phyloP scores from a whole-genome alignment of 1,140 invertebrate species.

The Mizuhopecten yessoensis region DNA sequence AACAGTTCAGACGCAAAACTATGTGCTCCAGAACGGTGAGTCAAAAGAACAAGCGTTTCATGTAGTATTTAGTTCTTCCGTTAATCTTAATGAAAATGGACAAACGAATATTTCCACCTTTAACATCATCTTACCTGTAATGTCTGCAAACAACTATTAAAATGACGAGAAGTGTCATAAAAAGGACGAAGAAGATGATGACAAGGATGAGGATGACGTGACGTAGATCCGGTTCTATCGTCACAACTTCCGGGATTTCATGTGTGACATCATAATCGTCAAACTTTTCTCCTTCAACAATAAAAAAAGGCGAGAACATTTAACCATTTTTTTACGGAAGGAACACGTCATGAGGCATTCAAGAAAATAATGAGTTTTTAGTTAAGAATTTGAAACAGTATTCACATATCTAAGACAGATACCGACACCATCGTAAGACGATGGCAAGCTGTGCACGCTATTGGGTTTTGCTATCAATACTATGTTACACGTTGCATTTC shows the following conservation, averaged over 20 bases:
- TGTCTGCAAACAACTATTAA: constrained; percentile 59
- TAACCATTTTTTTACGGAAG: neutral
- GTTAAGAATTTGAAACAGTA: neutral
- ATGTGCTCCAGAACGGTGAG: no score
- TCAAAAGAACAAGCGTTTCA: no score
- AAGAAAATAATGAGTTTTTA: neutral
- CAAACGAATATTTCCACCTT: neutral
- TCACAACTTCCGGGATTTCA: constrained; percentile 39
- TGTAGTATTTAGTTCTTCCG: no score
- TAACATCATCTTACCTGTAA: constrained; percentile 59
- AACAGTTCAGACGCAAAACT: no score
- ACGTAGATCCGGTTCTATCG: constrained; percentile 40
- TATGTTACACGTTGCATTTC: neutral
- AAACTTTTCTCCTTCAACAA: neutral
- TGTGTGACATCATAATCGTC: constrained; percentile 46
- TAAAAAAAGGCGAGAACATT: neutral
- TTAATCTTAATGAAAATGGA: no score
- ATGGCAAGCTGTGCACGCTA: neutral
- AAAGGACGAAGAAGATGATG: constrained; percentile 44
- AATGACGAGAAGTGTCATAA: constrained; percentile 52
- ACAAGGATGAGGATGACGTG: constrained; percentile 51
- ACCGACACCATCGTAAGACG: neutral
- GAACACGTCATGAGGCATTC: neutral
- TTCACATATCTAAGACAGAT: neutral
- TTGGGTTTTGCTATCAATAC: neutral